Base-by-base conservation (phyloP, 2,888 invertebrate species). In the Xestobium rufovillosum region DNA sequence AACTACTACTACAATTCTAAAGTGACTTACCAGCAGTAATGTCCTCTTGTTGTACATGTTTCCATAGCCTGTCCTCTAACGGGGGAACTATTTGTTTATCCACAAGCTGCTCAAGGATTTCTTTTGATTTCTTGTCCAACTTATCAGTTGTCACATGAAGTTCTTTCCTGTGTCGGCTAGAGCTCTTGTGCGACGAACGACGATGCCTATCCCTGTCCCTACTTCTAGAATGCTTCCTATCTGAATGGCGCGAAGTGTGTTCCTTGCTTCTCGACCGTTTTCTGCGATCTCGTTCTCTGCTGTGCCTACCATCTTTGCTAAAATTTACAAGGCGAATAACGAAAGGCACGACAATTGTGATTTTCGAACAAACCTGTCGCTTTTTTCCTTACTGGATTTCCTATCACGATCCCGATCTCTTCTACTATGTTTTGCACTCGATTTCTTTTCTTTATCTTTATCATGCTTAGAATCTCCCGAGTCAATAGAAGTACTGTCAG, bases 51-150 rank as follows among this genome's bases (percentile, higher is more conserved):
- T 60, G 57, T 3, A 72, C 68, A 44, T 72, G 71, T 19, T 70
- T 69, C 72, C 72, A 72, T 2, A 72, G 48, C 3, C 69, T 53
- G 43, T 73, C 71, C 43, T 73, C 72, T 17, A 71, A 61, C 1
- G 71, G 66, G 2, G 63, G 63, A 1, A 65, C 65, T 41, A 67
- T 65, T 49, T 66, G 64, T 42, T 61, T 66, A 47, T 65, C 64
- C 4, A 64, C 64, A 13, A 67, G 49, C 37, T 65, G 62, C 37
- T 66, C 66, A 27, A 66, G 45, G 43, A 66, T 66, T 48, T 67
- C 67, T 36, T 64, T 64, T 1, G 65, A 63, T 44, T 62, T 63
- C 34, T 64, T 64, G 49, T 66, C 66, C 15, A 67, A 46, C 41
- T 61, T 62, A 29, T 63, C 63, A 0, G 61, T 62, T 3, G 57